A percentile compares a stretch with the other conserved stretches of the same genome.
These are phyloP conservation scores for Dysdera silvatica DNA, from an alignment of 1,140 invertebrate genomes.

Conservation along the genomic window DNA sequence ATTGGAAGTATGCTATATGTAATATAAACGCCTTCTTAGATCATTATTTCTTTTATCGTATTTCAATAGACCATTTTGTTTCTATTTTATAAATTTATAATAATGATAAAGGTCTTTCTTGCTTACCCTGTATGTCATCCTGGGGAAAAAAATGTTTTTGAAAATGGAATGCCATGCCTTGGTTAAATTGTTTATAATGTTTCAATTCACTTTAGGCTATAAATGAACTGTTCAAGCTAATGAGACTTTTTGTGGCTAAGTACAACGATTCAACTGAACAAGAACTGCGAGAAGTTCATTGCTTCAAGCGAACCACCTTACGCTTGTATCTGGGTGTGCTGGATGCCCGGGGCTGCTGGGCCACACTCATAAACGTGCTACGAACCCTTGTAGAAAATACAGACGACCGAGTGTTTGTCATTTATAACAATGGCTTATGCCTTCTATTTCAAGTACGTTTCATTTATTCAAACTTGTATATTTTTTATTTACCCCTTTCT, in stretches of 20 bases:
- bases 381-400: constrained; percentile 75
- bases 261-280: constrained; percentile 67
- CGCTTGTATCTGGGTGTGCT: constrained; percentile 69
- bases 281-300: constrained; percentile 68
- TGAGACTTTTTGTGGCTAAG: constrained; percentile 69
- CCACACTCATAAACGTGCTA: constrained; percentile 78
- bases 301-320: constrained; percentile 71
- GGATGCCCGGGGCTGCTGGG: constrained; percentile 75
- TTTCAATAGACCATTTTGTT: too few relatives aligned
- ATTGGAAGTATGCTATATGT: too few relatives aligned
- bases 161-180: background rate
- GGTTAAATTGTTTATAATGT: background rate
- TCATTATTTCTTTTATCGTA: too few relatives aligned
- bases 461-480: too few relatives aligned
- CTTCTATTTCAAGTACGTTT: constrained; percentile 69
- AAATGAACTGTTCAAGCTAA: constrained; percentile 80
- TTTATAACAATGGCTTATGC: constrained; percentile 77
- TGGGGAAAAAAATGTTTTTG: too few relatives aligned
- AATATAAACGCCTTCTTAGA: too few relatives aligned
- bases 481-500: background rate
- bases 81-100: too few relatives aligned
- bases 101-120: too few relatives aligned
- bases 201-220: constrained; percentile 61
- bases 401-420: constrained; percentile 77
- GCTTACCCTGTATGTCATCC: too few relatives aligned